Base-by-base conservation (phyloP, 2,888 invertebrate genomes). In the Therioaphis trifolii region DNA sequence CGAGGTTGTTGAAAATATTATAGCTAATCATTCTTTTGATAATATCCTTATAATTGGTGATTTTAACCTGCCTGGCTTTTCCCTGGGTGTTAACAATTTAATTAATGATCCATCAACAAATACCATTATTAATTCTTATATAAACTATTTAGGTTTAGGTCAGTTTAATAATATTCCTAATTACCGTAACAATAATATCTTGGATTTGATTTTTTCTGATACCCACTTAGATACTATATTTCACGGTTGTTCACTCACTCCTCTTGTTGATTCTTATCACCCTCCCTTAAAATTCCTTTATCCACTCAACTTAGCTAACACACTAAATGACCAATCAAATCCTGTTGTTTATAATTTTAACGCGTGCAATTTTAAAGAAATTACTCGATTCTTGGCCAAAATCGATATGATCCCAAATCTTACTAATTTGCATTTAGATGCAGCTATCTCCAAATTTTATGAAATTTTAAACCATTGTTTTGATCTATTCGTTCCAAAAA, bases 381-480 rank as follows among this genome's bases (percentile, higher is more conserved):
- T 63, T 29, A 18, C 5, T 63, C 14, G 29, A 29, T 29, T 63
- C 21, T 29, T 63, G 29, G 15, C 63, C 15, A 14, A 14, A 4
- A 15, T 29, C 63, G 14, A 63, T 29, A 29, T 29, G 2, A 46
- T 46, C 46, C 15, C 46, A 46, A 46, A 46, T 46, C 46, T 46
- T 46, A 46, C 11, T 11, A 63, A 63, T 29, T 63, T 63, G 21
- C 4, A 63, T 29, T 15, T 63, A 63, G 29, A 63, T 63, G 9
- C 29, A 63, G 29, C 63, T 0, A 63, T 29, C 27, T 29, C 63
- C 15, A 63, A 63, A 29, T 63, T 63, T 63, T 29, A 46, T 11
- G 18, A 43, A 69, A 69, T 69, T 43, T 27, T 69, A 69, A 69
- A 66, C 66, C 69, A 43, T 69, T 69, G 11, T 43, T 69, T 69